These are phyloP conservation scores for Liodrosophila aerea DNA, from an alignment of 2,888 invertebrate species.

Conservation along the genomic window DNA sequence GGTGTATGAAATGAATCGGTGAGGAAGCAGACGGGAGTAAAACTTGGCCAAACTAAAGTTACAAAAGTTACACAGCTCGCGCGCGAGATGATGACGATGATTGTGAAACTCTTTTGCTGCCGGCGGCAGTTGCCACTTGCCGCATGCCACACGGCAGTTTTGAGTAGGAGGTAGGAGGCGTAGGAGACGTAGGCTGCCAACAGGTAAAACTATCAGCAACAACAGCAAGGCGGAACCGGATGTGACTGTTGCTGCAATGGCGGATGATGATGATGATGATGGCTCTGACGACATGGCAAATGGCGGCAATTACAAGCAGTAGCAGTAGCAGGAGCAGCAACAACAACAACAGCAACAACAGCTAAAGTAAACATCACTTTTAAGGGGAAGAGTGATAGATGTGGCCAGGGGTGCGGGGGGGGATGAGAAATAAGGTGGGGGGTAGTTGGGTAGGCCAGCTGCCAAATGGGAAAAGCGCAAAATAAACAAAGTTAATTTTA, in stretches of 20 bases:
- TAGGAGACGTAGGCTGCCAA: conserved; percentile 34
- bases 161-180: conserved; percentile 31
- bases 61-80: conserved; percentile 56
- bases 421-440: neutral
- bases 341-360: conserved; percentile 36
- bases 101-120: conserved; percentile 54
- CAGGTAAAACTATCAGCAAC: conserved; percentile 54
- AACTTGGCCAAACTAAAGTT: conserved; percentile 65
- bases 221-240: conserved; percentile 15
- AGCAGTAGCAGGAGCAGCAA: conserved; percentile 31
- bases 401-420: neutral
- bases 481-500: conserved; percentile 77
- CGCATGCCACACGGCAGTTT: conserved; percentile 11
- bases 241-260: conserved; percentile 10
- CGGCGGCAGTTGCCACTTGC: conserved; percentile 34
- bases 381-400: conserved; percentile 19
- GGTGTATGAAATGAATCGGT: neutral
- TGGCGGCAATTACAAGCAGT: conserved; percentile 74
- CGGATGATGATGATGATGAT: conserved; percentile 17
- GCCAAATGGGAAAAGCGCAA: conserved; percentile 69
- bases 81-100: conserved; percentile 49
- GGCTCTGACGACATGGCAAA: conserved; percentile 62
- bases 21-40: conserved; percentile 26
- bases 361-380: conserved; percentile 69
- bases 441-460: conserved; percentile 2